Base-by-base conservation (phyloP, 2,888 invertebrate genomes). In the Gastracanthus pulcherrimus region DNA sequence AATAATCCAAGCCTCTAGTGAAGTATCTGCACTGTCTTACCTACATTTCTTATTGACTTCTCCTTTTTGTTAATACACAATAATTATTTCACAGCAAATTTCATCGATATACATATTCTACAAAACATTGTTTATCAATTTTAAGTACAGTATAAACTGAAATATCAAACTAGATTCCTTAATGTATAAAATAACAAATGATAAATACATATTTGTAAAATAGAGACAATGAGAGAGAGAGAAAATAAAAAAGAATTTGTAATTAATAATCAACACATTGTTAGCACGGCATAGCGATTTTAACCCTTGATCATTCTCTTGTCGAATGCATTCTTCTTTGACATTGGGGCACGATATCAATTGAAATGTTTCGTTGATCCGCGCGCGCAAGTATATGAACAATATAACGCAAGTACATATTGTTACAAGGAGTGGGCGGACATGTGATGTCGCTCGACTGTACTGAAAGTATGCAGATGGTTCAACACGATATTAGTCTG, bases 401-500 rank as follows among this genome's bases (percentile, higher is more conserved):
- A 51, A 48, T 64, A 60, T 70, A 60, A 67, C 77, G 82, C 84
- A 82, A 81, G 83, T 80, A 23, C 7, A 58, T n/a, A 41, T 19
- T 11, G 70, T 64, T 31, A 71, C 36, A 71, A 19, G 34, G 29
- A 23, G 36, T 16, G 66, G n/a, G n/a, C n/a, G n/a, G 60, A 38
- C 38, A 66, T 71, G 64, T 69, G 55, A n/a, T 29, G 64, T 69
- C n/a, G 55, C 41, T 7, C 1, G 36, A 9, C n/a, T 31, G 26
- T 26, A 41, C 58, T 45, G 82, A 78, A 79, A 85, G 85, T 85
- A 84, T 84, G 84, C 84, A 83, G 16, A 72, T 82, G 81, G 62
- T 11, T 82, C 83, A 66, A 70, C 72, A 84, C 79, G 83, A 84
- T 86, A 86, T 85, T 84, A 82, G 85, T 86, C 83, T 84, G 83